Base-by-base conservation (phyloP, 2,888 invertebrate species). In the Noctua janthe region DNA sequence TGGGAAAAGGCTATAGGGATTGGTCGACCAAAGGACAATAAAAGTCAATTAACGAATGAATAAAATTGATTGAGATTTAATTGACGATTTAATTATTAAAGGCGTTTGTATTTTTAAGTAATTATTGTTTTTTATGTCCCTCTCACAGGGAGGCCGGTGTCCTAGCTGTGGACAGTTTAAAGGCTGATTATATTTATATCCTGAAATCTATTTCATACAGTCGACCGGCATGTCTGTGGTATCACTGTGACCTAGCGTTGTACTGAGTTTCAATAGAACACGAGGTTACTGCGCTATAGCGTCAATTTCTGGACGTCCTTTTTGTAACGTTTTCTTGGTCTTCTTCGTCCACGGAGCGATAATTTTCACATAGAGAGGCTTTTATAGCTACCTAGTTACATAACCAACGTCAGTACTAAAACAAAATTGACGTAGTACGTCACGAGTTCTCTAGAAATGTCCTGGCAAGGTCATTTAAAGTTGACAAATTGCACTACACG, bases 401-500 rank as follows among this genome's bases (percentile, higher is more conserved):
- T 15, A 71, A 54, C 13, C n/a, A 20, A 59, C 43, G 20, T 23
- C 20, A 56, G 39, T 39, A 39, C 39, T 0, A 4, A 49, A 47
- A 20, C 15, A 29, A 23, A 69, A 51, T 39, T 17, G n/a, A 70
- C 43, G 1, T 17, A 73, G 20, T 54, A 35, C 35, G 29, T 66
- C n/a, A 35, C 71, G 8, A n/a, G 13, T 54, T 54, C 10, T 43
- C 15, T 23, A 29, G 1, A 80, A 17, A 56, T 43, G 74, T 29
- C 43, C 20, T 20, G 35, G 43, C 67, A 81, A 83, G 83, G 76
- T 29, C 77, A 62, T 35, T 35, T 17, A 49, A 66, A 83, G 13
- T 70, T 76, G 54, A 71, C 62, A 64, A 43, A 83, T 83, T 71
- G 62, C 84, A 83, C 29, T 70, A 20, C 11, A n/a, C 29, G 29